A percentile compares a stretch with the other conserved stretches of the same genome.
These are phyloP conservation scores for Amblyraja radiata DNA, from an alignment of 2,797 vertebrate species.

Conservation along the genomic window DNA sequence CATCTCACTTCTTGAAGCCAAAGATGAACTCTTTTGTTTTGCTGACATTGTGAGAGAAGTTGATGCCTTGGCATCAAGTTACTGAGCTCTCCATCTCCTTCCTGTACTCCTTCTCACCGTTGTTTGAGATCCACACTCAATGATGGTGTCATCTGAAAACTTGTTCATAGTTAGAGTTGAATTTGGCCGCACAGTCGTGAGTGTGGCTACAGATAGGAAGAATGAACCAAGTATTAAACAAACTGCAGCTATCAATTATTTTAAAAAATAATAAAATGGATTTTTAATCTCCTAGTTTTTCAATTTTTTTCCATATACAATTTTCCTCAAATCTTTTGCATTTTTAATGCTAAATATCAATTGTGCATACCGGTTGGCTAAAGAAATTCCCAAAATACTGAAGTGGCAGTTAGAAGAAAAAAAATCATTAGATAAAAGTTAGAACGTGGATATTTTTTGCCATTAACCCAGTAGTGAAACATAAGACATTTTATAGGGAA, in stretches of 20 bases:
- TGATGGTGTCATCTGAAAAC: too few relatives aligned
- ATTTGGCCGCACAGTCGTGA: neutral
- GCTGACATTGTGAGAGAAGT: too few relatives aligned
- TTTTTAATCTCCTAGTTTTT: too few relatives aligned
- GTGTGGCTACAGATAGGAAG: neutral
- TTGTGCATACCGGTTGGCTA: neutral
- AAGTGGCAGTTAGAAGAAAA: neutral
- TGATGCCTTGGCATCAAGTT: too few relatives aligned
- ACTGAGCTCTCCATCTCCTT: too few relatives aligned
- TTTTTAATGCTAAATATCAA: neutral
- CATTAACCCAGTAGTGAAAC: neutral
- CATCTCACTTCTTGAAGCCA: too few relatives aligned
- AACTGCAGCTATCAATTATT: neutral
- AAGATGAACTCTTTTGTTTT: too few relatives aligned
- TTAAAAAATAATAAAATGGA: neutral
- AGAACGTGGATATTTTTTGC: neutral
- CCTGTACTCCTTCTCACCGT: too few relatives aligned
- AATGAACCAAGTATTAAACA: neutral
- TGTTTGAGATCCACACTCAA: too few relatives aligned
- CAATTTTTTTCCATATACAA: neutral
- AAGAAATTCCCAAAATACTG: neutral
- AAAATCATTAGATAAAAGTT: neutral
- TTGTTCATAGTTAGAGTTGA: too few relatives aligned
- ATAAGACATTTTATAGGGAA: too few relatives aligned
- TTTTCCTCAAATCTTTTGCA: neutral